Evolutionary conservation across 2,797 vertebrate genomes (phyloP).

Genomic region (Amblyopsis hoosieri): DNA sequence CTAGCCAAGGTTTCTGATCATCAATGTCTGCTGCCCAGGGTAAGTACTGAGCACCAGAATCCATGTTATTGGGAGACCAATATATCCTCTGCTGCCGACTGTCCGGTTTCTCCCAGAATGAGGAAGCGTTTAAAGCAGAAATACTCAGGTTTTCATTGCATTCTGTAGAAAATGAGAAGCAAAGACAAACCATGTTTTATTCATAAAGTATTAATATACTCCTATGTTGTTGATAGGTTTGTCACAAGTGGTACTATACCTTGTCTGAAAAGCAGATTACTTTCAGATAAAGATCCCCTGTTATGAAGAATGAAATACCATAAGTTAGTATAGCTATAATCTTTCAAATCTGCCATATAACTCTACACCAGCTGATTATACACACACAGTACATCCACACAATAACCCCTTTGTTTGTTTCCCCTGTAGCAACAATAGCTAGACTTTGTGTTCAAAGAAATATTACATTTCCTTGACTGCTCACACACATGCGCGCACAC

Average conservation of each 20-base stretch:
- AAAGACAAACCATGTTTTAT: neutral
- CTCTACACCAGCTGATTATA: too few relatives aligned
- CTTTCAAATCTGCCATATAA: too few relatives aligned
- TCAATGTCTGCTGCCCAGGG: slow-evolving; percentile 67
- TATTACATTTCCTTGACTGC: too few relatives aligned
- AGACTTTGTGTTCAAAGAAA: too few relatives aligned
- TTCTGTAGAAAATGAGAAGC: slow-evolving; percentile 61
- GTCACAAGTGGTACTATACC: slow-evolving; percentile 64
- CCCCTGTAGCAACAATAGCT: neutral
- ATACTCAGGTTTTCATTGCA: slow-evolving; percentile 72
- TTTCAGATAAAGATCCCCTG: slow-evolving; percentile 88
- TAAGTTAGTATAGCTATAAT: neutral
- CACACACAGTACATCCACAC: too few relatives aligned
- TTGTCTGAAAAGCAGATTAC: slow-evolving; percentile 82
- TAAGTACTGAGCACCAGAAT: slow-evolving; percentile 29
- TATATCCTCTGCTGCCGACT: slow-evolving; percentile 45
- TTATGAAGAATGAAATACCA: slow-evolving; percentile 25
- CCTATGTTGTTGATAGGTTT: too few relatives aligned
- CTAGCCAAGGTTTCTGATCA: slow-evolving; percentile 76
- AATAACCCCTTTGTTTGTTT: neutral
- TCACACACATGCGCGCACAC: too few relatives aligned
- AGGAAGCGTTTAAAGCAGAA: slow-evolving; percentile 77
- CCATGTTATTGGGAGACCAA: slow-evolving; percentile 60
- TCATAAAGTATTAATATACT: too few relatives aligned
- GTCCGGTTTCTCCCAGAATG: slow-evolving; percentile 70